These are phyloP conservation scores for Myotis myotis DNA, from an alignment of 2,797 vertebrate species.

Conservation along the genomic window DNA sequence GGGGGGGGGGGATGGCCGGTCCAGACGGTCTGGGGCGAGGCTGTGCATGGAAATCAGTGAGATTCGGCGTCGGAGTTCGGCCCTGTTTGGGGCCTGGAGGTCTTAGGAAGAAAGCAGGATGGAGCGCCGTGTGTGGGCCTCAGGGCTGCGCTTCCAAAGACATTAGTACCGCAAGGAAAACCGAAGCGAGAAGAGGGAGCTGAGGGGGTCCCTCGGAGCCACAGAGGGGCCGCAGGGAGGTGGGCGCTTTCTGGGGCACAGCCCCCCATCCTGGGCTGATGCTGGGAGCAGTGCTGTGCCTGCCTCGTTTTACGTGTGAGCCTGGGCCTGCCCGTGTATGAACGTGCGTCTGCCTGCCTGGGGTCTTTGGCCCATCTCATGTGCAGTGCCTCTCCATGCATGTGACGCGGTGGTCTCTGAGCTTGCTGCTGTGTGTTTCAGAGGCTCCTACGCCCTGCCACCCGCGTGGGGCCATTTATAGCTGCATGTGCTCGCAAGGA, in stretches of 20 bases:
- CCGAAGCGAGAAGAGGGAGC: not conserved
- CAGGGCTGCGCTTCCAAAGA: slow-evolving; percentile 67
- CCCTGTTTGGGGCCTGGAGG: slow-evolving; percentile 2
- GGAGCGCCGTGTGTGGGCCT: slow-evolving; percentile 18
- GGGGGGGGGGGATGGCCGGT: slow-evolving; percentile 45
- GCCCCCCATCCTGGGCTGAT: not conserved
- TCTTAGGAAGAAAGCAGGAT: slow-evolving; percentile 55
- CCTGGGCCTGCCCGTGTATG: not conserved
- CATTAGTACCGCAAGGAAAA: slow-evolving; percentile 61
- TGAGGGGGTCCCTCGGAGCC: too few species aligned
- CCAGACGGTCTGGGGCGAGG: slow-evolving; percentile 32
- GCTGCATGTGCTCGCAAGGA: not conserved
- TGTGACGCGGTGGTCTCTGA: not conserved
- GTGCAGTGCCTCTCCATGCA: not conserved
- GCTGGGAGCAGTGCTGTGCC: not conserved
- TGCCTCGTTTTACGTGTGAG: not conserved
- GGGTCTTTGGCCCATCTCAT: not conserved
- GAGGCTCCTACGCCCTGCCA: not conserved
- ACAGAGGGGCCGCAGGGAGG: not conserved
- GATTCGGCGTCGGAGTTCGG: slow-evolving; percentile 70
- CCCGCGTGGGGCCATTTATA: fast-evolving
- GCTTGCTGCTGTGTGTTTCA: not conserved
- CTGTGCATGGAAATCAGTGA: slow-evolving; percentile 25
- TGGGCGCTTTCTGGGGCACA: fast-evolving
- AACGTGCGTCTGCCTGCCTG: fast-evolving